A percentile compares a stretch with the other conserved stretches of the same genome.
phyloP scores from a whole-genome alignment of 2,888 invertebrate genomes.

The Microctonus brassicae region DNA sequence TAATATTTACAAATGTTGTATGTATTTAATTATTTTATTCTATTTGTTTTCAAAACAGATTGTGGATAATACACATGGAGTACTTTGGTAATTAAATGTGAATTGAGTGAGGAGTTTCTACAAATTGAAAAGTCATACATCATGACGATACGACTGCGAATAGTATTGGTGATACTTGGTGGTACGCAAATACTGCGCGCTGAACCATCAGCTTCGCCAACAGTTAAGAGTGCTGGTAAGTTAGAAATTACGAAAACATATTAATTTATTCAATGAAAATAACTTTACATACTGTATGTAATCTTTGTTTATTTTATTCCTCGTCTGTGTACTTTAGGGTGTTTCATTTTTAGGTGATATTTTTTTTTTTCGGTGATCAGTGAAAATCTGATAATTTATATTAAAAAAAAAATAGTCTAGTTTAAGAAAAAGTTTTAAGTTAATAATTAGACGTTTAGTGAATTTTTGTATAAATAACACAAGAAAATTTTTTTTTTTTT shows the following conservation, averaged over 20 bases:
- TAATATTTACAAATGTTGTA: too few relatives aligned
- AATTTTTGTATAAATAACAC: too few relatives aligned
- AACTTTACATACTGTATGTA: not conserved
- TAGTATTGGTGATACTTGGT: slow-evolving; percentile 62
- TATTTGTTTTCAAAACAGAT: slow-evolving; percentile 22
- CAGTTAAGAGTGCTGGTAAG: slow-evolving; percentile 63
- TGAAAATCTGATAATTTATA: too few relatives aligned
- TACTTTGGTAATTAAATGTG: slow-evolving; percentile 34
- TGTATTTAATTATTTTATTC: not conserved
- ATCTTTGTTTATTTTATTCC: too few relatives aligned
- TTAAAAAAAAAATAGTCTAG: too few relatives aligned
- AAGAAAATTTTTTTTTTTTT: too few relatives aligned
- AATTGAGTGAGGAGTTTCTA: not conserved
- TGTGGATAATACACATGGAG: slow-evolving; percentile 54
- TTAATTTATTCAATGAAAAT: not conserved
- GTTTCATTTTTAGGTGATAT: too few relatives aligned
- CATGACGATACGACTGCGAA: slow-evolving; percentile 58
- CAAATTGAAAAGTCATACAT: not conserved
- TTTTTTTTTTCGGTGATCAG: too few relatives aligned
- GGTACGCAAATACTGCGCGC: slow-evolving; percentile 60
- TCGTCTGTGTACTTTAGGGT: too few relatives aligned
- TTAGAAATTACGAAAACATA: slow-evolving; percentile 25
- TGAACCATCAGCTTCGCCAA: slow-evolving; percentile 61
- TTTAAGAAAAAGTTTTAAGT: too few relatives aligned
- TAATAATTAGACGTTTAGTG: too few relatives aligned